These are phyloP conservation scores for Ophion slaviceki DNA, from an alignment of 2,888 invertebrate genomes.

Conservation along the genomic window DNA sequence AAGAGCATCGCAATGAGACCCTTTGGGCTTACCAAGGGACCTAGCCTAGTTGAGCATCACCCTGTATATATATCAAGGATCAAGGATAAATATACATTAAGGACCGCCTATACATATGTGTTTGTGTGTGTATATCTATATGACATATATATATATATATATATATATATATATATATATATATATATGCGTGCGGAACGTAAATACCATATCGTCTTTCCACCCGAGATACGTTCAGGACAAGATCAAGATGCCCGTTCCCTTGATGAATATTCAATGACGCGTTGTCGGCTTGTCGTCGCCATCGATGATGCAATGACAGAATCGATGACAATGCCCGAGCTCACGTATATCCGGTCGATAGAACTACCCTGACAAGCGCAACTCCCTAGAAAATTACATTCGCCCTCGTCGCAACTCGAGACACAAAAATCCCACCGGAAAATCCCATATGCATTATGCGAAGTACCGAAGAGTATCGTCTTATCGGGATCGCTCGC, in stretches of 20 bases:
- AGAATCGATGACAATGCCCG: constrained; percentile 13
- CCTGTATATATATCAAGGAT: no score
- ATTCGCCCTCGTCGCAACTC: constrained; percentile 32
- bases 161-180: no score
- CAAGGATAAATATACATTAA: no score
- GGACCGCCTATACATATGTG: no score
- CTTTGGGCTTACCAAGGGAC: no score
- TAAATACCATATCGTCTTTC: constrained; percentile 32
- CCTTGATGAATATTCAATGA: constrained; percentile 63
- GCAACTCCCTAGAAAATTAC: constrained; percentile 53
- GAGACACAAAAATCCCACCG: constrained; percentile 16
- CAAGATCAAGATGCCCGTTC: constrained; percentile 48
- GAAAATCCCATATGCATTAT: constrained; percentile 12
- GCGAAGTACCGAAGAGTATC: not conserved
- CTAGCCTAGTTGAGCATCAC: no score
- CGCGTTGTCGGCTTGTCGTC: constrained; percentile 27
- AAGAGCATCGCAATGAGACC: no score
- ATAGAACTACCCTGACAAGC: not conserved
- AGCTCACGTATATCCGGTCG: not conserved
- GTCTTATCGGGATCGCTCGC: not conserved
- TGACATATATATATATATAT: no score
- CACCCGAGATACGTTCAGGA: constrained; percentile 33
- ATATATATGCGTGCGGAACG: constrained; percentile 30
- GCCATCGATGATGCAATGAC: constrained; percentile 21
- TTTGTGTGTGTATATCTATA: no score